Evolutionary conservation across 2,113 vertebrate genomes (phyloP).

Genomic region (Oophaga pumilio): DNA sequence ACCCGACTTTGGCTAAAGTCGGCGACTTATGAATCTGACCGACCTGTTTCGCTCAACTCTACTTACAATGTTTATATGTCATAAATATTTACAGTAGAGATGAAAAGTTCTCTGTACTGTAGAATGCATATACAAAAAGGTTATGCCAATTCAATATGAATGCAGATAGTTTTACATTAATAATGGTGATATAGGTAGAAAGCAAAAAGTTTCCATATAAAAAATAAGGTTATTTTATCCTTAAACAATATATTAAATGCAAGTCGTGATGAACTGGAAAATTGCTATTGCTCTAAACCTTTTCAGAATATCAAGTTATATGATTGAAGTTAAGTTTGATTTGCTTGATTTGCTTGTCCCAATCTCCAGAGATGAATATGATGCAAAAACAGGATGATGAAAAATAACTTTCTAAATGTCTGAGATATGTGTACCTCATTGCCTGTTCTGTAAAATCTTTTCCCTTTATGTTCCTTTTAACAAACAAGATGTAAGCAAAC

Average conservation of each 20-base stretch:
- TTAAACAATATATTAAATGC: not conserved
- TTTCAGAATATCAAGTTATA: not conserved
- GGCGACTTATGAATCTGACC: too few relatives aligned
- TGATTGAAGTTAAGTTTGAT: not conserved
- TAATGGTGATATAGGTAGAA: not conserved
- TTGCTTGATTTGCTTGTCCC: not conserved
- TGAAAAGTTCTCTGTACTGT: not conserved
- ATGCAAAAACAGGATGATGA: constrained; percentile 12
- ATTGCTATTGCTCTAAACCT: not conserved
- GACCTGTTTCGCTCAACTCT: too few relatives aligned
- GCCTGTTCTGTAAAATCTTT: constrained; percentile 32
- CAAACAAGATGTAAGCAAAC: constrained; percentile 41
- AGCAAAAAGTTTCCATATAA: not conserved
- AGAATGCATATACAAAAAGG: not conserved
- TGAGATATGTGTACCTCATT: constrained; percentile 6
- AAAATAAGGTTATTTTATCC: not conserved
- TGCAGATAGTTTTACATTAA: not conserved
- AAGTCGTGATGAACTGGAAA: not conserved
- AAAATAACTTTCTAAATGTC: not conserved
- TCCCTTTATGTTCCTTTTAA: constrained; percentile 16
- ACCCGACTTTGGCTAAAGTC: too few relatives aligned
- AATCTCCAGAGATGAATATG: constrained; percentile 4
- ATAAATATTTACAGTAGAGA: not conserved
- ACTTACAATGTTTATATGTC: not conserved
- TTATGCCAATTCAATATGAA: not conserved